Evolutionary conservation across 2,113 vertebrate genomes (phyloP), one percentile per base, ranked within the genome.

Genomic region (Lucifuga dentata): DNA sequence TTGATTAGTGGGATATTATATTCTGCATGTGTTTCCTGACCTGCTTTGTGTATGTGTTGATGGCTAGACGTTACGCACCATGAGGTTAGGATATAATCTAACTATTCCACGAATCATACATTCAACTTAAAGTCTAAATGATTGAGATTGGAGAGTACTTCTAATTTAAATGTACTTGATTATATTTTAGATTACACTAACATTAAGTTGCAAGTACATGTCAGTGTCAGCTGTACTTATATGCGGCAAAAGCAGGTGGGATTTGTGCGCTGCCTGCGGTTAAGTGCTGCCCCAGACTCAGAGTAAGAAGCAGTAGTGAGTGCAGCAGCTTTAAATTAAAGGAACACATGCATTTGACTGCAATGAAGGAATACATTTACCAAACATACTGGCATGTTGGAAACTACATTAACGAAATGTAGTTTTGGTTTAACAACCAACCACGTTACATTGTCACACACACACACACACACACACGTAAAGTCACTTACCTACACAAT

Each of bases 401-500:
- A n/a, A n/a, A n/a, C n/a, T 12, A 24, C 11, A 23, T 19, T 46
- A 13, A 15, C 15, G 20, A 46, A 23, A 8, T 23, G 15, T 13
- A 7, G 20, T 15, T 35, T 19, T 17, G 11, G 5, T 19, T 2
- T 19, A 43, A 8, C 8, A 43, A 8, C 40, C 40, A 19, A n/a
- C n/a, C n/a, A n/a, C n/a, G n/a, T n/a, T n/a, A n/a, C n/a, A n/a
- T n/a, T n/a, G n/a, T n/a, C n/a, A 11, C n/a, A 66, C 36, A 49
- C 3, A 3, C 26, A 50, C 11, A 36, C 19, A 38, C 3, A 35
- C 12, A 38, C 3, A 36, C n/a, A 38, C 19, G 59, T 5, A 33
- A 45, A 23, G 15, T 2, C 17, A 92, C 94, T 39, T 92, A 98
- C 97, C 97, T 11, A 92, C 88, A 86, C 97, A 99, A 23, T 92